These are phyloP conservation scores for Luehdorfia chinensis DNA, from an alignment of 1,140 invertebrate genomes.

Conservation along the genomic window DNA sequence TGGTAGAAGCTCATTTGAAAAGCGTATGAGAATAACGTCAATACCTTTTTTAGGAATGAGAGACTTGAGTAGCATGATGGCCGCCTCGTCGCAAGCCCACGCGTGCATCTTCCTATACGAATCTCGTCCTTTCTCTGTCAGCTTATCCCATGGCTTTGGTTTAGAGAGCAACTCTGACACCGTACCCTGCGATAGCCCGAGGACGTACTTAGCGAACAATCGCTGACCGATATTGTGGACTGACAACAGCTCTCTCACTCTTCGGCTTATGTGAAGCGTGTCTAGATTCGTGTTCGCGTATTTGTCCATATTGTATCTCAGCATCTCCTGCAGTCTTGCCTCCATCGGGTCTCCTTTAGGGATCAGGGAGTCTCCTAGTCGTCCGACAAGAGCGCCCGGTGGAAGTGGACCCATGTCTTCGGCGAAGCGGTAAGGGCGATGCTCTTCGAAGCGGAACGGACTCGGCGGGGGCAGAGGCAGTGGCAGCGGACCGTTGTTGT, in stretches of 20 bases:
- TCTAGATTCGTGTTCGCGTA: slow-evolving; percentile 95
- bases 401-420: slow-evolving; percentile 85
- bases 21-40: slow-evolving; percentile 25
- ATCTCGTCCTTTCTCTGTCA: slow-evolving; percentile 99
- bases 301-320: slow-evolving; percentile 95
- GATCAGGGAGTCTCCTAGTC: slow-evolving; percentile 90
- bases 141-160: slow-evolving; percentile 99
- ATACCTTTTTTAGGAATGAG: slow-evolving; percentile 99
- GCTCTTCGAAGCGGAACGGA: slow-evolving; percentile 86
- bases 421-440: slow-evolving; percentile 85
- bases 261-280: slow-evolving; percentile 94
- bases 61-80: slow-evolving; percentile 97
- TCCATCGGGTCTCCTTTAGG: slow-evolving; percentile 95
- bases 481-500: slow-evolving; percentile 76
- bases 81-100: slow-evolving; percentile 98
- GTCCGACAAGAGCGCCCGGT: slow-evolving; percentile 85
- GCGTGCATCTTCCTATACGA: slow-evolving; percentile 99
- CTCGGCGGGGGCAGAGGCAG: slow-evolving; percentile 74
- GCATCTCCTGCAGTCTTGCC: slow-evolving; percentile 93
- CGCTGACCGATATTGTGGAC: slow-evolving; percentile 99
- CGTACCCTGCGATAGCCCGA: slow-evolving; percentile 98
- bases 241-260: slow-evolving; percentile 96
- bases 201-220: slow-evolving; percentile 98
- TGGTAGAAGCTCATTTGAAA: slow-evolving; percentile 22
- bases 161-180: slow-evolving; percentile 99